Percentiles rank a stretch among this genome's conserved stretches.
These are phyloP conservation scores for Drosophila anomelani DNA, from an alignment of 2,888 invertebrate genomes.

Conservation along the genomic window DNA sequence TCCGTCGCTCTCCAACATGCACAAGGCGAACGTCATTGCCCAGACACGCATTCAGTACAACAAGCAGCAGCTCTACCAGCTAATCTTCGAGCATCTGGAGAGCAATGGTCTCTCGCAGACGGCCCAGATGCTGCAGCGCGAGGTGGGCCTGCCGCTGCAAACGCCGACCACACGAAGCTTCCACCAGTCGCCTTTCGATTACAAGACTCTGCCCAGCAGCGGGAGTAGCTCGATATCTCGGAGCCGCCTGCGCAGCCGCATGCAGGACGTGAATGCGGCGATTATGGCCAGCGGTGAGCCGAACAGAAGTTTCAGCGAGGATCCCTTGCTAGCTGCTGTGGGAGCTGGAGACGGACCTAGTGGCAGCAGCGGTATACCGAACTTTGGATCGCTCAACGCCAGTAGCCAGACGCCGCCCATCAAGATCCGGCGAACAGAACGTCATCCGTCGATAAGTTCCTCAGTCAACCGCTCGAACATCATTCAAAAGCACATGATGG, in stretches of 20 bases:
- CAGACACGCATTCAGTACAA: slow-evolving; percentile 98
- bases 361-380: slow-evolving; percentile 46
- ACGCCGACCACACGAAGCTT: slow-evolving; percentile 83
- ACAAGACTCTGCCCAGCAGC: slow-evolving; percentile 75
- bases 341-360: slow-evolving; percentile 5
- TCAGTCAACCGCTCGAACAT: slow-evolving; percentile 66
- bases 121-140: slow-evolving; percentile 90
- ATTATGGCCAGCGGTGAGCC: slow-evolving; percentile 62
- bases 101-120: slow-evolving; percentile 90
- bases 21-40: slow-evolving; percentile 97
- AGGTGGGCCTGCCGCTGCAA: slow-evolving; percentile 88
- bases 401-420: slow-evolving; percentile 67
- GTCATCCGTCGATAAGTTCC: slow-evolving; percentile 35
- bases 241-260: slow-evolving; percentile 80
- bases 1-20: slow-evolving; percentile 94
- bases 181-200: slow-evolving; percentile 84
- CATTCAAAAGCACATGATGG: slow-evolving; percentile 86
- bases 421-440: slow-evolving; percentile 66
- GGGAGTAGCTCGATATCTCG: slow-evolving; percentile 68
- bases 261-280: slow-evolving; percentile 81
- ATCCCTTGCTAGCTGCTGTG: slow-evolving; percentile 32
- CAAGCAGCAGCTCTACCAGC: slow-evolving; percentile 95
- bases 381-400: slow-evolving; percentile 47
- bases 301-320: slow-evolving; percentile 46
- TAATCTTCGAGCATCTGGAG: slow-evolving; percentile 94